phyloP scores from a whole-genome alignment of 2,113 vertebrate species.

The Cyprinodon variegatus region DNA sequence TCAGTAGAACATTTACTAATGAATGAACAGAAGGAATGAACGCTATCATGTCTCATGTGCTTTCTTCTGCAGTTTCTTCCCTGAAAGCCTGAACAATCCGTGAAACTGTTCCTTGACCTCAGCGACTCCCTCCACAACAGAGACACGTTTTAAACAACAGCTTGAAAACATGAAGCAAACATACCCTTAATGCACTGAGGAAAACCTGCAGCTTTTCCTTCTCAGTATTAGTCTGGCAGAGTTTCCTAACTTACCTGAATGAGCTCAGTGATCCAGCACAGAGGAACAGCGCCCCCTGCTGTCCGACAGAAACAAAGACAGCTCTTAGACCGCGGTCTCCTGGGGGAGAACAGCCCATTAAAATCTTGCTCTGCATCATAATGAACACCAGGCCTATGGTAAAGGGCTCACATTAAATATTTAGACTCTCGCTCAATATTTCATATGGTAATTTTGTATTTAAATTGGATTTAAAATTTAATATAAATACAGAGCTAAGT shows the following conservation, averaged over 20 bases:
- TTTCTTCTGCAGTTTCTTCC: not conserved
- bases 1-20: not conserved
- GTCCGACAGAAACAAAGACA: not conserved
- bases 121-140: not conserved
- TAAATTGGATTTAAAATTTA: slow-evolving; percentile 84
- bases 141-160: not conserved
- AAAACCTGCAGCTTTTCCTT: not conserved
- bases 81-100: not conserved
- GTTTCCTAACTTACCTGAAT: not conserved
- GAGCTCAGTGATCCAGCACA: not conserved
- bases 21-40: not conserved
- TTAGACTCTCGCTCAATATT: slow-evolving; percentile 77
- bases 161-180: not conserved
- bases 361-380: slow-evolving; percentile 66
- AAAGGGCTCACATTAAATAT: slow-evolving; percentile 82
- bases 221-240: not conserved
- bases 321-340: slow-evolving; percentile 19
- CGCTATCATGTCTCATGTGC: not conserved
- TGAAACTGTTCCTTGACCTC: not conserved
- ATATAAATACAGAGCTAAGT: slow-evolving; percentile 80
- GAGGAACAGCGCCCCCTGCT: slow-evolving; percentile 61
- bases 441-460: slow-evolving; percentile 80
- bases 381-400: slow-evolving; percentile 73
- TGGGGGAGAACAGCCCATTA: slow-evolving; percentile 62
- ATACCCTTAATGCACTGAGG: not conserved